Evolutionary conservation across 1,140 invertebrate genomes (phyloP).

Genomic region (Heliconius hewitsoni): DNA sequence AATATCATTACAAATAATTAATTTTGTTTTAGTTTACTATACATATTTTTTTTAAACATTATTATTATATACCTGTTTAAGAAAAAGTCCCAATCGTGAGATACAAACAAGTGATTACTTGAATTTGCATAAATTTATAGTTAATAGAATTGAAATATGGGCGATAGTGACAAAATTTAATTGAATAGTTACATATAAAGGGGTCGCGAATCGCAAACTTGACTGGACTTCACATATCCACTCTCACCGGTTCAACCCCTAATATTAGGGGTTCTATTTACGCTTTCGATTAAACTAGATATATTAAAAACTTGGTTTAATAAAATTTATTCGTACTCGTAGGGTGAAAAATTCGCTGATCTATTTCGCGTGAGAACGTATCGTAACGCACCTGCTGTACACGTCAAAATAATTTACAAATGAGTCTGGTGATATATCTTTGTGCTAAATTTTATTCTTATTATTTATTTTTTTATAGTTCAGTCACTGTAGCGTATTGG

Average conservation of each 20-base stretch:
- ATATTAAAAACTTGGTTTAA: slow-evolving; percentile 41
- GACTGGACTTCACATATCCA: slow-evolving; percentile 31
- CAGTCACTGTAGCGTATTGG: too few species aligned
- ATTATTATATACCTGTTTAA: too few species aligned
- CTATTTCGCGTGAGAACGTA: slow-evolving; percentile 47
- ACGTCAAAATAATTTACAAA: background rate
- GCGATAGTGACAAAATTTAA: background rate
- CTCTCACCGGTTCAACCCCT: slow-evolving; percentile 46
- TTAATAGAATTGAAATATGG: slow-evolving; percentile 6
- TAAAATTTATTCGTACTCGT: slow-evolving; percentile 32
- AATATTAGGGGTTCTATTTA: slow-evolving; percentile 39
- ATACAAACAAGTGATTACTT: background rate
- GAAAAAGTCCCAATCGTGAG: background rate
- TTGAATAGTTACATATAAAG: background rate
- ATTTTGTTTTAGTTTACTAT: background rate
- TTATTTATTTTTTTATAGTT: background rate
- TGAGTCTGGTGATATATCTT: background rate
- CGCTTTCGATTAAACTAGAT: slow-evolving; percentile 54
- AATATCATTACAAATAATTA: background rate
- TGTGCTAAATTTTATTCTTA: background rate
- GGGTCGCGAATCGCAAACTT: slow-evolving; percentile 38
- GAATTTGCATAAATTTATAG: slow-evolving; percentile 7
- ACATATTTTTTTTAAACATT: too few species aligned
- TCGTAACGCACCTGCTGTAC: slow-evolving; percentile 27
- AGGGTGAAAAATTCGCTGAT: slow-evolving; percentile 44